These are phyloP conservation scores for Zaprionus taronus DNA, from an alignment of 1,140 invertebrate genomes.

Conservation along the genomic window DNA sequence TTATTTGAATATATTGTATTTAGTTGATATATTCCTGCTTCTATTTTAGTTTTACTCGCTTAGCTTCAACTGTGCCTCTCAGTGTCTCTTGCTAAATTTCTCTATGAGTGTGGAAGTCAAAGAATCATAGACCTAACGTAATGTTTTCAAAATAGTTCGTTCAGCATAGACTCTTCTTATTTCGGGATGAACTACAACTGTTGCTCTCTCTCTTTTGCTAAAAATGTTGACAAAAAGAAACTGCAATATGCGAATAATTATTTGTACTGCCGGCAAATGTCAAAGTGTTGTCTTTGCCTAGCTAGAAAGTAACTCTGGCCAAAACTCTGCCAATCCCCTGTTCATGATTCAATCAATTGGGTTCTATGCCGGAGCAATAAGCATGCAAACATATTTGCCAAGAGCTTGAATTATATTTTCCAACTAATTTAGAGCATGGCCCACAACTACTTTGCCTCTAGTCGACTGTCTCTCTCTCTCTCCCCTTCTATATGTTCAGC, in stretches of 20 bases:
- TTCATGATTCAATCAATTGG: constrained; percentile 9
- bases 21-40: too few species aligned
- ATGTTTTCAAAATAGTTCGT: too few species aligned
- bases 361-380: constrained; percentile 9
- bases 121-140: too few species aligned
- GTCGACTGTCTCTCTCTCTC: not conserved
- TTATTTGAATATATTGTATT: too few species aligned
- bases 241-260: not conserved
- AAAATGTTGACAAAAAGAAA: not conserved
- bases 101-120: too few species aligned
- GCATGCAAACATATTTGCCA: constrained; percentile 31
- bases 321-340: not conserved
- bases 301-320: not conserved
- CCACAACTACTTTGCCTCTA: not conserved
- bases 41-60: too few species aligned
- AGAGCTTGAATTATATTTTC: constrained; percentile 65
- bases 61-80: too few species aligned
- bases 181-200: too few species aligned
- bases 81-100: too few species aligned
- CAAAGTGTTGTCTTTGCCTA: not conserved
- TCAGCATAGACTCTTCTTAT: too few species aligned
- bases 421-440: constrained; percentile 64
- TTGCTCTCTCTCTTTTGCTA: not conserved
- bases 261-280: not conserved
- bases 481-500: constrained; percentile 10